These are phyloP conservation scores for Cheumatopsyche charites DNA, from an alignment of 1,140 invertebrate species.

Conservation along the genomic window DNA sequence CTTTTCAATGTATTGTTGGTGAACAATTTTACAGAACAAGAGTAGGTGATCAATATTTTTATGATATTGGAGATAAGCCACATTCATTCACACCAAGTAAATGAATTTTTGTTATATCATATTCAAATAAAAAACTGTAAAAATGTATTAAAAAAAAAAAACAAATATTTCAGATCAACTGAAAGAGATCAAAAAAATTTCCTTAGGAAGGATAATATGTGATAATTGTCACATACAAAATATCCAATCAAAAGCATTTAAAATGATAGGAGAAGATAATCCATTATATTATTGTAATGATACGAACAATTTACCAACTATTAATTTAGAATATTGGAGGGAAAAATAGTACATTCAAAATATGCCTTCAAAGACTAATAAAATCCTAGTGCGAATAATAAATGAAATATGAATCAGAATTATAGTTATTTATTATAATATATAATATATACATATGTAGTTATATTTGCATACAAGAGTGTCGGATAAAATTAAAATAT, in stretches of 20 bases:
- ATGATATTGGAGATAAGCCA: constrained; percentile 71
- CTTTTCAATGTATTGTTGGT: constrained; percentile 88
- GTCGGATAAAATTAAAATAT: too few species aligned
- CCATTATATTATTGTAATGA: constrained; percentile 45
- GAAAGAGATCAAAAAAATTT: constrained; percentile 54
- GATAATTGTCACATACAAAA: constrained; percentile 54
- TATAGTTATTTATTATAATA: constrained; percentile 12
- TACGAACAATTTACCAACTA: constrained; percentile 32
- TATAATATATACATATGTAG: neutral
- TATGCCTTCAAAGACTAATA: too few species aligned
- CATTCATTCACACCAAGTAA: constrained; percentile 75
- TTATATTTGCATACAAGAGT: neutral
- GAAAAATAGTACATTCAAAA: constrained; percentile 24
- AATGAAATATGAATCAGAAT: too few species aligned
- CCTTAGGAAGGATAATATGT: constrained; percentile 57
- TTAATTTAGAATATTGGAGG: constrained; percentile 43
- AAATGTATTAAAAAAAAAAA: too few species aligned
- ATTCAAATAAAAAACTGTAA: too few species aligned
- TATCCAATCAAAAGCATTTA: constrained; percentile 57
- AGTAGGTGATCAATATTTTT: constrained; percentile 85
- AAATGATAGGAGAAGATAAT: constrained; percentile 53
- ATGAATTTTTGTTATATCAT: too few species aligned
- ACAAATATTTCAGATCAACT: constrained; percentile 58
- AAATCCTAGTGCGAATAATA: too few species aligned
- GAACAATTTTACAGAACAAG: constrained; percentile 88